Base-by-base conservation (phyloP, 2,888 invertebrate genomes). In the Drosophila antonietae region DNA sequence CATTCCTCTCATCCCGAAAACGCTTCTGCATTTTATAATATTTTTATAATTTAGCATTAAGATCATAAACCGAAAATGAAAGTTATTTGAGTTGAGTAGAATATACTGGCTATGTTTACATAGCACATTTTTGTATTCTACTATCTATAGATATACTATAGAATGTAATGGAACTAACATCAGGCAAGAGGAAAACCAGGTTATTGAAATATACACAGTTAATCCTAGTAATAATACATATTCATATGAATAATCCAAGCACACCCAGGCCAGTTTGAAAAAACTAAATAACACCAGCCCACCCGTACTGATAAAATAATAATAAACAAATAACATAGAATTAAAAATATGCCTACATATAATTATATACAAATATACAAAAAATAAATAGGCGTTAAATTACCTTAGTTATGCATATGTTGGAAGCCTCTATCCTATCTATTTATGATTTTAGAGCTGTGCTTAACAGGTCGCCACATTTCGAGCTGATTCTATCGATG, bases 221-320 rank as follows among this genome's bases (percentile, higher is more conserved):
- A 41, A 51, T 15, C 66, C 70, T 72, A 75, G 47, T 39, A 41
- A 14, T 55, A 63, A 62, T 51, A 47, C 39, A 33, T 43, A 49
- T 23, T 23, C 46, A 64, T 56, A 64, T 49, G 47, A 37, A 31
- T 73, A 18, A 41, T 73, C 64, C 41, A 44, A 64, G 73, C 78
- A 78, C 81, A 64, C 58, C 53, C 63, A 80, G n/a, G 56, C 28
- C 58, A 76, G 64, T 80, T 68, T 65, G 31, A 64, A 75, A 58
- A 70, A 69, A 76, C 51, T 61, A 43, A 66, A 60, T 64, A 64
- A 81, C 78, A 71, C 70, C 74, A 65, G 74, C 90, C 88, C 87
- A 87, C 87, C 90, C 87, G 89, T 83, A 87, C 90, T 90, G 87
- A 90, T 86, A 75, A 70, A 83, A 79, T 56, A 67, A 70, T 70